phyloP scores from a whole-genome alignment of 2,888 invertebrate genomes.

The Hirtodrosophila confusa region DNA sequence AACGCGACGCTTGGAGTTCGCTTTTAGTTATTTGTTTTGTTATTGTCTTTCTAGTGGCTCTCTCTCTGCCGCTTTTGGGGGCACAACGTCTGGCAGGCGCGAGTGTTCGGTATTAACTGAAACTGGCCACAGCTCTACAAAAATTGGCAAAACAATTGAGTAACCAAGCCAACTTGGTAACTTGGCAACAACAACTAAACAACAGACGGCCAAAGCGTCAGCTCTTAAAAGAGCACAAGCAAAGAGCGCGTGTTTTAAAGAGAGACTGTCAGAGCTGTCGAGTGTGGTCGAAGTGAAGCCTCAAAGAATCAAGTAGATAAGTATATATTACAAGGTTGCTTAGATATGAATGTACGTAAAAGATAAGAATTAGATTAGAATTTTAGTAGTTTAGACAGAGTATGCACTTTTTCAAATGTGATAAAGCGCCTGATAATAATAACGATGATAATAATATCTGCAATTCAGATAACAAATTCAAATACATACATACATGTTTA shows the following conservation, averaged over 20 bases:
- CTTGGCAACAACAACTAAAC: conserved; percentile 68
- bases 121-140: conserved; percentile 60
- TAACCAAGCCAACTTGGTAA: conserved; percentile 77
- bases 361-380: conserved; percentile 27
- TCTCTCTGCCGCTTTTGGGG: conserved; percentile 25
- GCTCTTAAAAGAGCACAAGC: conserved; percentile 14
- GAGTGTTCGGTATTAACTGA: conserved; percentile 76
- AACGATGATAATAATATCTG: too few relatives aligned
- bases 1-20: conserved; percentile 47
- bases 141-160: conserved; percentile 79
- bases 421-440: not conserved
- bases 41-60: conserved; percentile 38
- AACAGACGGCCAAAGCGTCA: conserved; percentile 28
- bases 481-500: too few relatives aligned
- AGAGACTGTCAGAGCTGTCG: conserved; percentile 44
- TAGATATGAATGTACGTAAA: conserved; percentile 16
- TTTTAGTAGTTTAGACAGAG: too few relatives aligned
- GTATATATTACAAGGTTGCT: conserved; percentile 41
- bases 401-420: not conserved
- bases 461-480: too few relatives aligned
- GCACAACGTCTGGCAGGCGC: conserved; percentile 67
- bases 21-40: conserved; percentile 35
- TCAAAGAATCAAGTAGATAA: conserved; percentile 7
- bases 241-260: conserved; percentile 25
- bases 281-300: conserved; percentile 1